Evolutionary conservation across 2,113 vertebrate genomes (phyloP).

Genomic region (Corythoichthys intestinalis): DNA sequence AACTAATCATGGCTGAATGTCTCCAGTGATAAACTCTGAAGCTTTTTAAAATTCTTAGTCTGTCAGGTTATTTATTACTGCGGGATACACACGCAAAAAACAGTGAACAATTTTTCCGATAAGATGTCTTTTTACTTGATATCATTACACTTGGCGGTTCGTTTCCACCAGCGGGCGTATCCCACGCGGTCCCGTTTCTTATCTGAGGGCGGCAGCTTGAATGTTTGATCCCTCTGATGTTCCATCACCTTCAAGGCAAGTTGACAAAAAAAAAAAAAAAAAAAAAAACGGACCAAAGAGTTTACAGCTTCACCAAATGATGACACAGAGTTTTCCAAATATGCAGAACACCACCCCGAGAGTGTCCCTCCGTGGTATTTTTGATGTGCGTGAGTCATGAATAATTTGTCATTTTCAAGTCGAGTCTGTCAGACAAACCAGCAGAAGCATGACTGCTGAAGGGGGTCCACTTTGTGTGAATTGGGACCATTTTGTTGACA

Average conservation of each 20-base stretch:
- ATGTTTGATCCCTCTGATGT: slow-evolving; percentile 30
- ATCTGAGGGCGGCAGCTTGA: slow-evolving; percentile 35
- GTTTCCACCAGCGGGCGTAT: neutral
- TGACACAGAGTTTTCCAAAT: slow-evolving; percentile 25
- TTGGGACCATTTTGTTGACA: slow-evolving; percentile 51
- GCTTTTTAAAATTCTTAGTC: neutral
- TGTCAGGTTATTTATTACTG: slow-evolving; percentile 1
- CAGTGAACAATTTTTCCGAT: neutral
- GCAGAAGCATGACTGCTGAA: slow-evolving; percentile 67
- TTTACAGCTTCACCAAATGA: slow-evolving; percentile 42
- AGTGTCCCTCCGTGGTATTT: slow-evolving; percentile 27
- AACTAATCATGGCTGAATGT: neutral
- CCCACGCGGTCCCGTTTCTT: slow-evolving; percentile 25
- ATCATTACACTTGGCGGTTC: neutral
- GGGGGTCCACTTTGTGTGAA: slow-evolving; percentile 71
- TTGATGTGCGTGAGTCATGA: slow-evolving; percentile 34
- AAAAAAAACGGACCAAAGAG: slow-evolving; percentile 24
- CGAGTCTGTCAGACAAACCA: slow-evolving; percentile 69
- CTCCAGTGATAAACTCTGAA: neutral
- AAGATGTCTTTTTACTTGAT: neutral
- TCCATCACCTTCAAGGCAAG: slow-evolving; percentile 25
- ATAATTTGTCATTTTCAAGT: slow-evolving; percentile 47
- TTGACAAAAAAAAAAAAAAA: slow-evolving; percentile 29
- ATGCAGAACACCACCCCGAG: slow-evolving; percentile 4
- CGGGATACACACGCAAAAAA: neutral